These are phyloP conservation scores for Xestobium rufovillosum DNA, from an alignment of 2,888 invertebrate genomes.

Conservation along the genomic window DNA sequence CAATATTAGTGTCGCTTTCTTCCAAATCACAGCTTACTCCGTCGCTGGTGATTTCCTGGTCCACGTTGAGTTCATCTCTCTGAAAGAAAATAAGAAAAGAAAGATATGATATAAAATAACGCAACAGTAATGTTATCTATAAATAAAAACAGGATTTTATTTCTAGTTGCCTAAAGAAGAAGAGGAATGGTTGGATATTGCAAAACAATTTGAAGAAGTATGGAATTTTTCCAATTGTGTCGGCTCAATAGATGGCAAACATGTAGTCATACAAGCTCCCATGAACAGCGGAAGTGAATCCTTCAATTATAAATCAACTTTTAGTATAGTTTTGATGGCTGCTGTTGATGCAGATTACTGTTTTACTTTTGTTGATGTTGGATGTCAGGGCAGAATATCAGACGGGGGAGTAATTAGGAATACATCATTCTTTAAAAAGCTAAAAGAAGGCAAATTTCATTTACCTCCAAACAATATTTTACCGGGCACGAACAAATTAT, in stretches of 20 bases:
- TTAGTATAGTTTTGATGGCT: conserved; percentile 28
- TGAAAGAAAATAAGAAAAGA: too few species aligned
- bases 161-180: conserved; percentile 8
- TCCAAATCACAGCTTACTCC: too few species aligned
- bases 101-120: too few species aligned
- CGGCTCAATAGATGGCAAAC: conserved; percentile 30
- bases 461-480: conserved; percentile 16
- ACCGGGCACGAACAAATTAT: conserved; percentile 12
- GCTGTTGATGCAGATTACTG: conserved; percentile 25
- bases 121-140: too few species aligned
- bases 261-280: conserved; percentile 25
- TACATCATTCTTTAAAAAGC: conserved; percentile 15
- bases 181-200: conserved; percentile 11
- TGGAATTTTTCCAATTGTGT: conserved; percentile 22
- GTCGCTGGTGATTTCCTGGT: too few species aligned
- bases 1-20: too few species aligned
- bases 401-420: conserved; percentile 23
- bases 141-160: too few species aligned
- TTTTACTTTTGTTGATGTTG: conserved; percentile 32
- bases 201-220: conserved; percentile 9
- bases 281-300: conserved; percentile 23
- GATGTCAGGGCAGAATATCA: conserved; percentile 26
- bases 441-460: conserved; percentile 11
- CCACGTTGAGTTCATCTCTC: too few species aligned
- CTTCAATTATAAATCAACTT: conserved; percentile 28